Evolutionary conservation across 2,888 invertebrate species (phyloP).

Genomic region (Agonopterix subpropinquella): DNA sequence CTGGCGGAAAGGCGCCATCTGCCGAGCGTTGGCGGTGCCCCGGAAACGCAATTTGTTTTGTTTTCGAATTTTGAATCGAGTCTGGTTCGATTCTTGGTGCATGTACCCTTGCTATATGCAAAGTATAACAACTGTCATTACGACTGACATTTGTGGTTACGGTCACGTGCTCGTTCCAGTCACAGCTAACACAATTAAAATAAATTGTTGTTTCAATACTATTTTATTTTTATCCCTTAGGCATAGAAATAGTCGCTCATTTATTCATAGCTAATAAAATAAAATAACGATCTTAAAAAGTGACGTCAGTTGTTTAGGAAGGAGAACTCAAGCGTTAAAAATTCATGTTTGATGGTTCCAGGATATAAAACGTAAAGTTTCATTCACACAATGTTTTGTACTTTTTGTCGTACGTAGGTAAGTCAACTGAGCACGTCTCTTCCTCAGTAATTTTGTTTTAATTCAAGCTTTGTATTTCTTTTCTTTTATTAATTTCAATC

Average conservation of each 20-base stretch:
- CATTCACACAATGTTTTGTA: slow-evolving; percentile 3
- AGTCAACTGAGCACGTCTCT: not conserved
- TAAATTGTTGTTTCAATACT: slow-evolving; percentile 8
- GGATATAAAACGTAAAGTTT: slow-evolving; percentile 15
- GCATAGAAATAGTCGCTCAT: not conserved
- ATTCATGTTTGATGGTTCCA: slow-evolving; percentile 24
- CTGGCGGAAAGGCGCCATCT: slow-evolving; percentile 75
- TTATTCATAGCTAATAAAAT: slow-evolving; percentile 10
- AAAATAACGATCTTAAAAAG: slow-evolving; percentile 17
- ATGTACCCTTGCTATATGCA: slow-evolving; percentile 12
- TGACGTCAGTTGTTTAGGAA: slow-evolving; percentile 6
- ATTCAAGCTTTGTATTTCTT: slow-evolving; percentile 7
- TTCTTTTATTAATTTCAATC: slow-evolving; percentile 7
- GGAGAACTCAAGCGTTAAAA: slow-evolving; percentile 23
- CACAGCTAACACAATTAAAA: slow-evolving; percentile 14
- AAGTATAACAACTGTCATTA: slow-evolving; percentile 19
- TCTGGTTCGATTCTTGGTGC: slow-evolving; percentile 37
- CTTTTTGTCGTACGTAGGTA: not conserved
- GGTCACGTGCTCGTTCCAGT: slow-evolving; percentile 36
- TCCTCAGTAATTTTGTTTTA: slow-evolving; percentile 7
- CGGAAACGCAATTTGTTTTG: slow-evolving; percentile 66
- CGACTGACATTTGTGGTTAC: slow-evolving; percentile 35
- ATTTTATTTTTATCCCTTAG: not conserved
- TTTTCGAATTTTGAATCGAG: slow-evolving; percentile 48
- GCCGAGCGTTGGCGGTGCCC: slow-evolving; percentile 47